These are phyloP conservation scores for Electrona antarctica DNA, from an alignment of 2,113 vertebrate genomes.

Conservation along the genomic window DNA sequence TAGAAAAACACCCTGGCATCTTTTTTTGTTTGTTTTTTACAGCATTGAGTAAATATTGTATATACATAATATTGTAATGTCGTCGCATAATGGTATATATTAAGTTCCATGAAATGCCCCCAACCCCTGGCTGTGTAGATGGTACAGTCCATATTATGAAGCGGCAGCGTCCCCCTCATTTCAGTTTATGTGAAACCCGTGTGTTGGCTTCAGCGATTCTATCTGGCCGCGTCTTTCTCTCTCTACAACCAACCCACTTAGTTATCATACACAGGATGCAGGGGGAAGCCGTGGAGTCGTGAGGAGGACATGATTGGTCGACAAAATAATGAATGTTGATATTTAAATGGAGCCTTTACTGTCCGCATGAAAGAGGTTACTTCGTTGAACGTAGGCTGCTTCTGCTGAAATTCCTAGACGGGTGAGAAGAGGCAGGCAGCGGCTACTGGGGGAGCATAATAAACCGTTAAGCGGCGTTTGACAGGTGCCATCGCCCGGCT, in stretches of 20 bases:
- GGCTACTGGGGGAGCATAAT: constrained; percentile 29
- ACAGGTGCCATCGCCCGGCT: constrained; percentile 78
- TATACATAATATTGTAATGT: background rate
- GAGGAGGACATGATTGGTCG: constrained; percentile 26
- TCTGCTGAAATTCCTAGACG: constrained; percentile 47
- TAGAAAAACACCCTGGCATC: no score
- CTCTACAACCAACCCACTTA: constrained; percentile 5
- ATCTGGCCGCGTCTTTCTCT: constrained; percentile 6
- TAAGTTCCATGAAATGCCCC: background rate
- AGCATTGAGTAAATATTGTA: background rate
- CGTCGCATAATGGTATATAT: background rate
- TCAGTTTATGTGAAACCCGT: constrained; percentile 56
- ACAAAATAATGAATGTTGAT: constrained; percentile 34
- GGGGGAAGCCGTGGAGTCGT: constrained; percentile 30
- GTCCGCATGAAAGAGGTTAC: constrained; percentile 45
- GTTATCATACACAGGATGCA: constrained; percentile 42
- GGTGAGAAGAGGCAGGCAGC: constrained; percentile 31
- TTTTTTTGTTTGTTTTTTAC: no score
- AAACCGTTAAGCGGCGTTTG: constrained; percentile 52
- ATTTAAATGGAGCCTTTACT: constrained; percentile 16
- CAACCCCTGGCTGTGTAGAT: constrained; percentile 46
- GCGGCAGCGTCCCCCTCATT: constrained; percentile 58
- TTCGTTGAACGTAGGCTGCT: constrained; percentile 43
- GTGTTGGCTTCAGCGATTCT: constrained; percentile 32
- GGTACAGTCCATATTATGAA: constrained; percentile 74